Conservation (phyloP, 1,140 invertebrate genomes). For the Piezodorus guildinii region DNA sequence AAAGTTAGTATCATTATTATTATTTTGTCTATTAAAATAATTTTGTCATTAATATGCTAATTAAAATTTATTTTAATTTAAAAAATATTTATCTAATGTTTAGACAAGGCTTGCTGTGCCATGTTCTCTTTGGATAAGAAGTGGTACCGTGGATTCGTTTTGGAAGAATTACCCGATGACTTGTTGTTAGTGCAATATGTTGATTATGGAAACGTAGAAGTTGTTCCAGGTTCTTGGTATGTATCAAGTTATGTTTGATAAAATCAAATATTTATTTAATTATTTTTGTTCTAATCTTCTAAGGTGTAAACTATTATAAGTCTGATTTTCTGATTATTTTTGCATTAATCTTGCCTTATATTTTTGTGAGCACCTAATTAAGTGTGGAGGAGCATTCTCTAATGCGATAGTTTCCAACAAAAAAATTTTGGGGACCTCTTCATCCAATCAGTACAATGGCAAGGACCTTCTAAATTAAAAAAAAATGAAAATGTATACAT, state of each 20-base stretch:
- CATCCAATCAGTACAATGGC: no score
- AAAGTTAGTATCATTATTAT: slow-evolving; percentile 4
- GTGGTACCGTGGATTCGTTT: slow-evolving; percentile 45
- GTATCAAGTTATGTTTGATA: neutral
- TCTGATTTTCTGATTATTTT: no score
- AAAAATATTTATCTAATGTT: neutral
- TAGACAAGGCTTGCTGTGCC: slow-evolving; percentile 32
- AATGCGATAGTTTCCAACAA: no score
- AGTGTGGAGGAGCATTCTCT: no score
- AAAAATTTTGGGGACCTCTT: no score
- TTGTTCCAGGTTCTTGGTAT: slow-evolving; percentile 27
- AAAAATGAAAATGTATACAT: no score
- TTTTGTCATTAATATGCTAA: neutral
- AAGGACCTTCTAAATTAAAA: no score
- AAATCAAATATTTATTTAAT: no score
- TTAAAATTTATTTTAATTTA: no score
- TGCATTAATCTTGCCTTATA: no score
- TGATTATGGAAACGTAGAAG: slow-evolving; percentile 42
- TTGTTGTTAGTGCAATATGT: slow-evolving; percentile 35
- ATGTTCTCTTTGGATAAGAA: slow-evolving; percentile 29
- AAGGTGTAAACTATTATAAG: no score
- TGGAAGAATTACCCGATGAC: slow-evolving; percentile 32
- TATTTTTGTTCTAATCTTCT: neutral
- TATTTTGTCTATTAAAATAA: neutral
- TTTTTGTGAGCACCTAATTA: no score